Conservation (phyloP, 30 jellyfish, hydroid and myxozoan species). For the Aurelia aurita complex sp. Pacific region DNA sequence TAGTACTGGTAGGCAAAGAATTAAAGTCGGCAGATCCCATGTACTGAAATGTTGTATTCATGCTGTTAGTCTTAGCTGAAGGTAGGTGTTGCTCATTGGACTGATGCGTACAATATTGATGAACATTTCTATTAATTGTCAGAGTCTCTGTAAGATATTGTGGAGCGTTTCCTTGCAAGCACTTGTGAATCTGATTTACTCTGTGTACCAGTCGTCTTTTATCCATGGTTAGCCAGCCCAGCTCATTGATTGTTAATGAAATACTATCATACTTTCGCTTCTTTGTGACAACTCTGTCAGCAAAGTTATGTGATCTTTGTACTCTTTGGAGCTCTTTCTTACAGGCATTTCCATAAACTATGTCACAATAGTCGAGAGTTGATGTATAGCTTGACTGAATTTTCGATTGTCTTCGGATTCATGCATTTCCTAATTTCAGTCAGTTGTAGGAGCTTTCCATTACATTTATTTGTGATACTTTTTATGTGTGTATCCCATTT, state of each 20-base stretch:
- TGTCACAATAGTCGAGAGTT: slow-evolving; percentile 59
- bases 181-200: no score
- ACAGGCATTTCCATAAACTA: slow-evolving; percentile 59
- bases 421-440: slow-evolving; percentile 66
- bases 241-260: no score
- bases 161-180: no score
- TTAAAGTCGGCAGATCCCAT: no score
- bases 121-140: no score
- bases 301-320: slow-evolving; percentile 56
- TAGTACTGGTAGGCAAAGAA: slow-evolving; percentile 42
- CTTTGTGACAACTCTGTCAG: slow-evolving; percentile 68
- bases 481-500: slow-evolving; percentile 58
- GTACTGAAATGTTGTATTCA: no score
- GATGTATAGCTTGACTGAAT: slow-evolving; percentile 61
- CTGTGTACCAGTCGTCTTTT: no score
- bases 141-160: no score
- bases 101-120: no score
- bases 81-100: no score
- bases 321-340: slow-evolving; percentile 59
- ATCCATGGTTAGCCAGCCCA: no score
- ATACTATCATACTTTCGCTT: slow-evolving; percentile 47
- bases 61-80: no score
- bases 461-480: slow-evolving; percentile 57
- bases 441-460: slow-evolving; percentile 49
- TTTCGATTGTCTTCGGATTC: slow-evolving; percentile 37